Percentiles rank a stretch among this genome's conserved stretches.
These are phyloP conservation scores for Lytechinus pictus DNA, from an alignment of 35 echinoderm and acorn worm genomes.

Conservation along the genomic window DNA sequence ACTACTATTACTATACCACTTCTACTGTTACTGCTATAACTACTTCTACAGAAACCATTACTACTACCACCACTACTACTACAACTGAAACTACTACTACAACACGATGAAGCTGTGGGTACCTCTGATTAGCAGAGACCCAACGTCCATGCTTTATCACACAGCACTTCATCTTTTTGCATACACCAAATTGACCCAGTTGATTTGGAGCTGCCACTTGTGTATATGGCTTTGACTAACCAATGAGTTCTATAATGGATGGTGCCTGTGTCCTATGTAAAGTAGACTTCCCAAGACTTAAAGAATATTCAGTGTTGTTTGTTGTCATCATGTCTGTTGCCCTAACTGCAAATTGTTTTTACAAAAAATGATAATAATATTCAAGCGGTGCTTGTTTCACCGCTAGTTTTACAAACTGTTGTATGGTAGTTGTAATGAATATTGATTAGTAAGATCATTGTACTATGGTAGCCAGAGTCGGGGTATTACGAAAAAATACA, in stretches of 20 bases:
- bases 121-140: constrained; percentile 23
- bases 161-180: constrained; percentile 51
- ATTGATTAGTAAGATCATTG: constrained; percentile 58
- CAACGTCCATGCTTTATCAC: constrained; percentile 46
- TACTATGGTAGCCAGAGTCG: constrained; percentile 56
- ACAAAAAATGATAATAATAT: constrained; percentile 55
- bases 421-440: constrained; percentile 59
- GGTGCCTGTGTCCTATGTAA: constrained; percentile 54
- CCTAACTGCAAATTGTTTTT: constrained; percentile 58
- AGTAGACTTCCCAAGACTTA: constrained; percentile 54
- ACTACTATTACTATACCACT: constrained; percentile 52
- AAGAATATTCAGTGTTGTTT: constrained; percentile 57
- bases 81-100: constrained; percentile 40
- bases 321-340: constrained; percentile 52
- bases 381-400: constrained; percentile 51
- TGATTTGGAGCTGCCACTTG: constrained; percentile 51
- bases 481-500: constrained; percentile 44
- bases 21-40: constrained; percentile 28
- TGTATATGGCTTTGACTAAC: constrained; percentile 56
- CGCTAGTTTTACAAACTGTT: constrained; percentile 59
- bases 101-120: constrained; percentile 44
- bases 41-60: constrained; percentile 23
- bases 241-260: constrained; percentile 54
- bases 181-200: constrained; percentile 50
- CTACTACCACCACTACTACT: constrained; percentile 42